Evolutionary conservation across 1,140 invertebrate genomes (phyloP), one percentile per base, ranked within the genome.

Genomic region (Probaryconus sp.): DNA sequence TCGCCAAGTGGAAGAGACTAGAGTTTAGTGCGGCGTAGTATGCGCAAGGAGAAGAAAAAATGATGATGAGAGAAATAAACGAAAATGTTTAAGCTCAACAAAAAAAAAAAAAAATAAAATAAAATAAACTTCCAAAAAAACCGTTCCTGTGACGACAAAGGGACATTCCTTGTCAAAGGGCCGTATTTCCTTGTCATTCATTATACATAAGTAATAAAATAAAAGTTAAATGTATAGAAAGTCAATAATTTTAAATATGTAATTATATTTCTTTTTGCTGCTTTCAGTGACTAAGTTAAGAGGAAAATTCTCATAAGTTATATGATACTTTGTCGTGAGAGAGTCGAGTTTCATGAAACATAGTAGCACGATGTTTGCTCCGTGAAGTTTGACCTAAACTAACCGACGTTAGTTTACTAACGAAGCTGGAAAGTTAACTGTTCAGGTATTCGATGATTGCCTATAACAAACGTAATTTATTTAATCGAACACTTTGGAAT

Each of bases 1-100:
- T 65, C 69, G 72, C 76, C 38, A 79, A 81, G 78, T 82, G 79
- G 75, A 83, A 79, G 70, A 78, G 72, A 74, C 33, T 24, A 16
- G 48, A 74, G 68, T 45, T 53, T 31, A 58, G 55, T 42, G 50
- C 64, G 64, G 43, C 43, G 14, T 42, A 21, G 53, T 14, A 35
- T 26, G 35, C 24, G 14, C 38, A 50, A n/a, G 51, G 37, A 33
- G 16, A 50, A 48, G 40, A 65, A 67, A 56, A 67, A 64, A 58
- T 65, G 48, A 47, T 70, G 33, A 74, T 30, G 38, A 58, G 40
- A 63, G 51, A 74, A 68, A 63, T 50, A 67, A 37, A 51, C 28
- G 24, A 68, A 68, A 55, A 53, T 28, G 40, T 58, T 67, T 56
- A 40, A 43, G 26, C 42, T 20, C 16, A 35, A 47, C 40, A 40